A percentile compares a stretch with the other conserved stretches of the same genome.
Conservation (phyloP, 2,797 vertebrate genomes). For the Acrossocheilus wenchowensis region DNA sequence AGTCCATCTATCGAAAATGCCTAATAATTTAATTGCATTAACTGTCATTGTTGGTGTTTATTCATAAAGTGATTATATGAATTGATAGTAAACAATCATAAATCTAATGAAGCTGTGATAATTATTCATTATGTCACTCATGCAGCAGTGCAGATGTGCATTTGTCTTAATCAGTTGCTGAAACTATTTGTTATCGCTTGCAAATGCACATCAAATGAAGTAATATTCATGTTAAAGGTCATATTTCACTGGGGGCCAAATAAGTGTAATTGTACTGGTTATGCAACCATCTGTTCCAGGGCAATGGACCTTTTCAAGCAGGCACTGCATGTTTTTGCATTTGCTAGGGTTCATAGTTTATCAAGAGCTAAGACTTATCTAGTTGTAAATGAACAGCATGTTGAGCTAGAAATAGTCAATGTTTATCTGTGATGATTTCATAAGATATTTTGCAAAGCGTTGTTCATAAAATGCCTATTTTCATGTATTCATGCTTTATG, state of each 20-base stretch:
- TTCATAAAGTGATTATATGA: background rate
- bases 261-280: conserved; percentile 15
- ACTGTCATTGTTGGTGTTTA: background rate
- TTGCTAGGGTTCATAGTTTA: conserved; percentile 30
- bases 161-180: background rate
- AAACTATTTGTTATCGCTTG: background rate
- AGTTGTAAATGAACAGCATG: background rate
- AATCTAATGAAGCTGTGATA: background rate
- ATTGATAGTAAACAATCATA: too few species aligned
- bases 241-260: background rate
- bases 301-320: conserved; percentile 30
- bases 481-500: background rate
- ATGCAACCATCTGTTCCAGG: conserved; percentile 32
- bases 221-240: background rate
- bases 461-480: background rate
- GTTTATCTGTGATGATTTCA: background rate
- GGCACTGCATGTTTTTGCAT: background rate
- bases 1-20: background rate
- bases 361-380: background rate
- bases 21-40: background rate
- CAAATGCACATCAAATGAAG: background rate
- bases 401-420: background rate
- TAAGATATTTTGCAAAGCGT: background rate
- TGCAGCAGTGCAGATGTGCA: background rate
- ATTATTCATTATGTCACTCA: background rate